Percentiles rank a stretch among this genome's conserved stretches.
phyloP scores from a whole-genome alignment of 2,797 vertebrate genomes.

The Agapornis canus region DNA sequence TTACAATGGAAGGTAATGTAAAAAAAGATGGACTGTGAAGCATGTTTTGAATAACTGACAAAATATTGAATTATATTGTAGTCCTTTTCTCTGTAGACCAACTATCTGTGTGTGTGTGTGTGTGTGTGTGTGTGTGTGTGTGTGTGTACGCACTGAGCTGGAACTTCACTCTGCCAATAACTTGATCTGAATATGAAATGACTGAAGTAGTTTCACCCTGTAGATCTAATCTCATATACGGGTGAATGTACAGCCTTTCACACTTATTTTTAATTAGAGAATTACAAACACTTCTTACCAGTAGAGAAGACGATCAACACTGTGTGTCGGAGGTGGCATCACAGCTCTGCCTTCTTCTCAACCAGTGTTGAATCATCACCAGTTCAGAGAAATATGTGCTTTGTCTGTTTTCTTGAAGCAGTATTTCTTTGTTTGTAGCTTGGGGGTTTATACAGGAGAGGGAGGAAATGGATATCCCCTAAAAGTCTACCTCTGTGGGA shows the following conservation, averaged over 20 bases:
- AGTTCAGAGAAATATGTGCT: not conserved
- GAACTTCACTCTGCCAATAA: not conserved
- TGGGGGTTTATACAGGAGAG: not conserved
- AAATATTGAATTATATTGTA: not conserved
- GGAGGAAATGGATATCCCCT: not conserved
- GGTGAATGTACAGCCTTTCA: not conserved
- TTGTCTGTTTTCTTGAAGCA: not conserved
- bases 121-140: not conserved
- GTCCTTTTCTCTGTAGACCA: not conserved
- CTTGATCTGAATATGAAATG: not conserved
- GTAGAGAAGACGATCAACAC: not conserved
- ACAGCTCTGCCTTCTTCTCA: not conserved
- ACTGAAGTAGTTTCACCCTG: not conserved
- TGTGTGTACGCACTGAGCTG: not conserved
- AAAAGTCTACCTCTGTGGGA: not conserved
- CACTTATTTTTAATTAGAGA: not conserved
- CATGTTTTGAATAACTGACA: not conserved
- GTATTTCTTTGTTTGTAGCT: not conserved
- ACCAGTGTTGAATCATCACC: not conserved
- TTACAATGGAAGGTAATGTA: not conserved
- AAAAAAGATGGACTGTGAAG: not conserved
- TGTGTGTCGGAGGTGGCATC: not conserved
- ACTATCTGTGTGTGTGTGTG: not conserved
- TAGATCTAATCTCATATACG: not conserved
- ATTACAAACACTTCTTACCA: not conserved